Evolutionary conservation across 2,113 vertebrate species (phyloP), one percentile per base, ranked within the genome.

Genomic region (Thryonomys swinderianus): DNA sequence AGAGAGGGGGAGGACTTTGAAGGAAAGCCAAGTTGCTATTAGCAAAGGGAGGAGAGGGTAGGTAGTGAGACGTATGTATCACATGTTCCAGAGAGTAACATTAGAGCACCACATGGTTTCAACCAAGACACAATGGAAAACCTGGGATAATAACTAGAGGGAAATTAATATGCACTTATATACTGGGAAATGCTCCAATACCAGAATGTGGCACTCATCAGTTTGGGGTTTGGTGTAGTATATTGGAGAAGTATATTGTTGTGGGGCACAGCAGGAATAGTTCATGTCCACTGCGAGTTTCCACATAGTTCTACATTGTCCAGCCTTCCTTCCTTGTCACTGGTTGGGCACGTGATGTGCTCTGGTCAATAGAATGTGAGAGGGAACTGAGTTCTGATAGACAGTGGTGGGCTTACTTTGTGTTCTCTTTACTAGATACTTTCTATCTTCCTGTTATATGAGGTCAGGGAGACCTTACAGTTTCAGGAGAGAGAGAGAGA

Each of bases 281-380:
- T 9, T 7, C n/a, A 7, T 30, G 18, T 57, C 30, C 57, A 27
- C 30, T 7, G 7, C 30, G 82, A 40, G 20, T 12, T 14, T 80
- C 11, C 2, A 17, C 20, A 13, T 1, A 13, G 42, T 37, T 34
- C 13, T 2, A 1, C 3, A 14, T 51, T 37, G 57, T 23, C 40
- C 10, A 21, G 34, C 9, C 55, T 51, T 59, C 6, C 55, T 51
- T 59, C 34, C 32, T 76, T 37, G 67, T 8, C 3, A 1, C 21
- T 86, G 88, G 51, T 45, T 64, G 64, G 37, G 14, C 83, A 53
- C 8, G 62, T 59, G 73, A 76, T 42, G n/a, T 30, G 7, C 32
- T 90, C 62, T 62, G 62, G 37, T 12, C 37, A 59, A 59, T 2
- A 69, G 30, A 51, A 67, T 34, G 27, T 14, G 25, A 59, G 66